phyloP scores from a whole-genome alignment of 2,113 vertebrate species.

The Ciconia maguari region DNA sequence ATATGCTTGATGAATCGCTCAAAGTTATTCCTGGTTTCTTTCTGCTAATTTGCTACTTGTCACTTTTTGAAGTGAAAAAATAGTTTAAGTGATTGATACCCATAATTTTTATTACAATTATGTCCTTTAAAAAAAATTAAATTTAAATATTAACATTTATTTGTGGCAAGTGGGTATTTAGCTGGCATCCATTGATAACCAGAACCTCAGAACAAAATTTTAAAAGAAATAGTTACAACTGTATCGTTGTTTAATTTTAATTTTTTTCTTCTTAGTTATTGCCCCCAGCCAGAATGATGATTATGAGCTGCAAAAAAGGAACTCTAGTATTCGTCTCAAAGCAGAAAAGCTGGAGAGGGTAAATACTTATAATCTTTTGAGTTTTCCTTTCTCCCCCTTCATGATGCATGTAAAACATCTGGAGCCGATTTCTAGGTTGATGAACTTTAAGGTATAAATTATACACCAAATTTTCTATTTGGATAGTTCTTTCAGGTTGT shows the following conservation, averaged over 20 bases:
- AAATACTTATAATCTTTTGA: slow-evolving; percentile 26
- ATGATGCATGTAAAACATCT: background rate
- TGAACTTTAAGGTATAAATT: background rate
- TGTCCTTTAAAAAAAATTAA: background rate
- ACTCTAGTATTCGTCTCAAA: slow-evolving; percentile 72
- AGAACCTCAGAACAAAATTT: slow-evolving; percentile 45
- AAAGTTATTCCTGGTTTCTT: background rate
- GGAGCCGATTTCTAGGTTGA: background rate
- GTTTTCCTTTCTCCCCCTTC: background rate
- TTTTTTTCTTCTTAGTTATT: slow-evolving; percentile 61
- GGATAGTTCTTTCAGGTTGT: background rate
- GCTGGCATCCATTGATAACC: slow-evolving; percentile 46
- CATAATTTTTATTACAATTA: background rate
- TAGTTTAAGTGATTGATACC: background rate
- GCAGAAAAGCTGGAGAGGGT: slow-evolving; percentile 87
- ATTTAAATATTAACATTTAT: slow-evolving; percentile 26
- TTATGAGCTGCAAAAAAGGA: slow-evolving; percentile 62
- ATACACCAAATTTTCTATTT: background rate
- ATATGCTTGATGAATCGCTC: background rate
- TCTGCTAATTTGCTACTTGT: background rate
- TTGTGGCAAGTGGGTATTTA: slow-evolving; percentile 44
- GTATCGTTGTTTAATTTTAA: slow-evolving; percentile 27
- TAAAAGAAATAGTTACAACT: slow-evolving; percentile 42
- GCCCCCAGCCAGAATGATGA: slow-evolving; percentile 47
- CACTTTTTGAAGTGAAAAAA: background rate